Percentiles rank a stretch among this genome's conserved stretches.
Conservation (phyloP, 2,113 vertebrate species). For the Tylochromis polylepis region DNA sequence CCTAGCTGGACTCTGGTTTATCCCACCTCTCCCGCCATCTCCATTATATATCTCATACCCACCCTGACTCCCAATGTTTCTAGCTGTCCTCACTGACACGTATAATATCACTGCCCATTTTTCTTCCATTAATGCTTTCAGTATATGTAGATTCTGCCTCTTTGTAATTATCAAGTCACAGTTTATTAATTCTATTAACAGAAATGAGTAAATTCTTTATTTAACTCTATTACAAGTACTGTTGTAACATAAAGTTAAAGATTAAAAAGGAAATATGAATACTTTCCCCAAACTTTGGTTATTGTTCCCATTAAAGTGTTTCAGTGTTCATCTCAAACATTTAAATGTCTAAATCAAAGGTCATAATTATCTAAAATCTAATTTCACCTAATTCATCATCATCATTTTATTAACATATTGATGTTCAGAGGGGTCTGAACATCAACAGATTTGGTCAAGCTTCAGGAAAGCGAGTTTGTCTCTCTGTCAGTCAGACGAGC, state of each 20-base stretch:
- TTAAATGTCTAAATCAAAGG: not conserved
- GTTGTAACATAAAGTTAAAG: not conserved
- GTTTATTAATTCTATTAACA: not conserved
- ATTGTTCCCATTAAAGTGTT: not conserved
- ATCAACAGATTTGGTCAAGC: not conserved
- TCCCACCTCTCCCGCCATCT: slow-evolving; percentile 14
- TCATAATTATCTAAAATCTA: not conserved
- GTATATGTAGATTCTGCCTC: no score
- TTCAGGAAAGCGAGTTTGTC: not conserved
- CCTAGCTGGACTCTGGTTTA: slow-evolving; percentile 29
- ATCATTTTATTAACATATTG: not conserved
- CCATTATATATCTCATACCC: not conserved
- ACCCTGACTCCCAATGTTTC: not conserved
- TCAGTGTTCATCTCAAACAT: not conserved
- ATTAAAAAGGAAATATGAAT: not conserved
- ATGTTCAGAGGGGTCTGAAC: no score
- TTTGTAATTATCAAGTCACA: not conserved
- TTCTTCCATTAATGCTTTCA: not conserved
- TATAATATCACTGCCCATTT: not conserved
- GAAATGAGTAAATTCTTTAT: not conserved
- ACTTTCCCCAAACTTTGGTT: not conserved
- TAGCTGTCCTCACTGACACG: not conserved
- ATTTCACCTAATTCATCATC: not conserved
- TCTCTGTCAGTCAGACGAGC: not conserved
- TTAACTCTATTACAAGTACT: not conserved